Base-by-base conservation (phyloP, 1,140 invertebrate genomes). In the Leptoteleia sp. region DNA sequence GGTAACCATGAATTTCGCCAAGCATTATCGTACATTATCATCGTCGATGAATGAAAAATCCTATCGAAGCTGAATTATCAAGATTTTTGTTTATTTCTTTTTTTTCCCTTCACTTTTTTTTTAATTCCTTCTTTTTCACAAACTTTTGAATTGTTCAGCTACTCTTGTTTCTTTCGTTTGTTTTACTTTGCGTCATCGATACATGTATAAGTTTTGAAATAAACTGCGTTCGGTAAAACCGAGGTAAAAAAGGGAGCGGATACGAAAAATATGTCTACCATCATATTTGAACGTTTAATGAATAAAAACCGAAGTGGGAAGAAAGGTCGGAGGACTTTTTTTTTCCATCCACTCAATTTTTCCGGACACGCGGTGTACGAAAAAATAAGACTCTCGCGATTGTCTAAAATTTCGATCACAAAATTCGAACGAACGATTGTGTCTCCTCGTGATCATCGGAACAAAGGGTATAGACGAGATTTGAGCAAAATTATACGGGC, bases 21-120 rank as follows among this genome's bases (percentile, higher is more conserved):
- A 57, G 52, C 29, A 68, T 57, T 19, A 68, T 57, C 52, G 31
- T 40, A 67, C 19, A 17, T 35, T 47, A 57, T 57, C 40, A 55
- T 13, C 17, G 5, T 57, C 15, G 27, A 33, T 22, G n/a, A 48
- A 47, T 48, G 13, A 54, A 62, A 65, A 52, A 13, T 54, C 29
- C 67, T 72, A 72, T 62, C 40, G n/a, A 54, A 72, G 57, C 57
- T 62, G 31, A 72, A 47, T 62, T 25, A 6, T 50, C 57, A 55
- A 2, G n/a, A 45, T 62, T 55, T n/a, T n/a, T n/a, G n/a, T n/a
- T n/a, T n/a, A n/a, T n/a, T n/a, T n/a, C n/a, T n/a, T n/a, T n/a
- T n/a, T n/a, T n/a, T n/a, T n/a, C n/a, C n/a, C n/a, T n/a, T n/a
- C n/a, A n/a, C n/a, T n/a, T n/a, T n/a, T n/a, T n/a, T n/a, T n/a